A percentile compares a stretch with the other conserved stretches of the same genome.
Conservation (phyloP, 2,888 invertebrate species). For the Mesorhabditis belari region DNA sequence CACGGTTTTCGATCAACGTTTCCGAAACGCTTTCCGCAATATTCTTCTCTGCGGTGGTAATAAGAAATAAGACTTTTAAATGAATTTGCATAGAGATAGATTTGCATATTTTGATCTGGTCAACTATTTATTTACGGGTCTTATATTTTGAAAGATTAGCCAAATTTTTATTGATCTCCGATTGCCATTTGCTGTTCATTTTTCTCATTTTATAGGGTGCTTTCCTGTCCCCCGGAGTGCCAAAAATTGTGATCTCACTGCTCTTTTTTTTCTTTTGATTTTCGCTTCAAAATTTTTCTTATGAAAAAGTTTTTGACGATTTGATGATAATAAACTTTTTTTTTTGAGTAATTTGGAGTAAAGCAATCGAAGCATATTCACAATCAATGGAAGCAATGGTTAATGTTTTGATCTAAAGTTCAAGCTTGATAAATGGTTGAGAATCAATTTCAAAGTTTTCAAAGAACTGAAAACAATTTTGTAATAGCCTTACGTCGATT, state of each 20-base stretch:
- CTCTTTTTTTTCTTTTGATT: background rate
- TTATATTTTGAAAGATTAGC: no score
- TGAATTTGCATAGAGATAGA: background rate
- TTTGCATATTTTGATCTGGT: background rate
- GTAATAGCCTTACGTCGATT: no score
- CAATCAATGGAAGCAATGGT: no score
- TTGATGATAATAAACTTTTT: no score
- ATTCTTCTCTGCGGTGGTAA: conserved; percentile 33
- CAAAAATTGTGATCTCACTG: background rate
- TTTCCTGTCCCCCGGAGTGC: background rate
- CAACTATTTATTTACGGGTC: background rate
- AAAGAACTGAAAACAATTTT: no score
- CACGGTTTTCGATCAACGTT: conserved; percentile 51
- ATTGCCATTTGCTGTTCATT: background rate
- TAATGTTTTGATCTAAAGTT: no score
- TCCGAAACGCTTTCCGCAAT: conserved; percentile 48
- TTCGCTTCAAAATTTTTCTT: no score
- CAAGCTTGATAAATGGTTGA: no score
- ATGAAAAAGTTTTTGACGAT: no score
- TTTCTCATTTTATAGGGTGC: background rate
- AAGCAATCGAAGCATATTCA: no score
- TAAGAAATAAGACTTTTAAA: conserved; percentile 10
- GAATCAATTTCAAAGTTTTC: no score
- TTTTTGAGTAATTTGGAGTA: no score
- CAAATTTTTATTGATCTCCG: background rate